Conservation (phyloP, 2,113 vertebrate species). For the Chloropsis cyanopogon region DNA sequence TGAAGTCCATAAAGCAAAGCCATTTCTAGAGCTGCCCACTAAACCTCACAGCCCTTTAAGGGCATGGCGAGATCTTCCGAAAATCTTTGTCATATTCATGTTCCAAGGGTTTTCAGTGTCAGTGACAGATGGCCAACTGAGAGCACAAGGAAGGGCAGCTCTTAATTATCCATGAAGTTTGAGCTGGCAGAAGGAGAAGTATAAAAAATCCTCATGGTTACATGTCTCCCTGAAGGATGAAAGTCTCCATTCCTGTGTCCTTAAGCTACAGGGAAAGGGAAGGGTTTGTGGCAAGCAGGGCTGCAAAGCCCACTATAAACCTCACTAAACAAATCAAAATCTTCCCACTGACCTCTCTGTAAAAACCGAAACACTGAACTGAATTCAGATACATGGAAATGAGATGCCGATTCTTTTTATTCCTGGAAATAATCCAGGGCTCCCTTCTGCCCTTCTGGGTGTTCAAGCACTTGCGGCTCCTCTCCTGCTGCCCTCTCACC, state of each 20-base stretch:
- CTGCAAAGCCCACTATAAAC: not conserved
- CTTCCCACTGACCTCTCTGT: not conserved
- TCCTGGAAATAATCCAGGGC: not conserved
- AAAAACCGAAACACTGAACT: not conserved
- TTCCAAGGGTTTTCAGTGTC: not conserved
- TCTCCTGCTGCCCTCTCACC: not conserved
- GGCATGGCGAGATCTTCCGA: not conserved
- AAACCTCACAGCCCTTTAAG: not conserved
- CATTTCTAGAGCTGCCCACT: constrained; percentile 8
- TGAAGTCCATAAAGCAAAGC: constrained; percentile 49
- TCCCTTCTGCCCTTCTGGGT: not conserved
- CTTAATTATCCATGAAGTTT: not conserved
- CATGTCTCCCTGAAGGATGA: not conserved
- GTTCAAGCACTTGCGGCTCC: not conserved
- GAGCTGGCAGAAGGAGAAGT: not conserved
- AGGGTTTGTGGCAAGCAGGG: not conserved
- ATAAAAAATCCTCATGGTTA: not conserved
- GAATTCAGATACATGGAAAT: not conserved
- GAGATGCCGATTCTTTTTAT: not conserved
- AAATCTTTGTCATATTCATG: not conserved
- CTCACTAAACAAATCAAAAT: not conserved
- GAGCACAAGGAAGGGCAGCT: not conserved
- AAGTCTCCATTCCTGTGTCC: not conserved
- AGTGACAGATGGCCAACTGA: not conserved
- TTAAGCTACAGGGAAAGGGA: not conserved